Conservation (phyloP, 2,888 invertebrate species). For the Tuberolachnus salignus region DNA sequence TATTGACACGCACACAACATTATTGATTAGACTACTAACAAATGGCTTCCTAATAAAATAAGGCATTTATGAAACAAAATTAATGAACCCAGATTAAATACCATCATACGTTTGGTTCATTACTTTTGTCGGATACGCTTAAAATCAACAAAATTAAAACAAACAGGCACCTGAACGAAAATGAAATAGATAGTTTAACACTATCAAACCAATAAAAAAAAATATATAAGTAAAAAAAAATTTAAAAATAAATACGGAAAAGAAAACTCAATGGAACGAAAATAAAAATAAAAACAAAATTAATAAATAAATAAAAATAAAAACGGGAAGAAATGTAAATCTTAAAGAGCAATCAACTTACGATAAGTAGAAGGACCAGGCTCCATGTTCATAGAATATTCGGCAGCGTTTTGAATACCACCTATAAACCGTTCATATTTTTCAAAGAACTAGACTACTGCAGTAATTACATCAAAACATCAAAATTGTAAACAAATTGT, state of each 20-base stretch:
- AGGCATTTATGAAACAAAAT: slow-evolving; percentile 47
- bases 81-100: slow-evolving; percentile 45
- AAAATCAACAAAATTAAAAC: slow-evolving; percentile 55
- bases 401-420: slow-evolving; percentile 57
- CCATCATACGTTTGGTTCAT: slow-evolving; percentile 40
- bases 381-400: slow-evolving; percentile 57
- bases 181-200: slow-evolving; percentile 46
- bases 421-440: slow-evolving; percentile 56
- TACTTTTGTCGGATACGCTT: slow-evolving; percentile 56
- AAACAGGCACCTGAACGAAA: slow-evolving; percentile 56
- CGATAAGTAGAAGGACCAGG: slow-evolving; percentile 57
- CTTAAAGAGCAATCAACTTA: slow-evolving; percentile 56
- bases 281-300: slow-evolving; percentile 46
- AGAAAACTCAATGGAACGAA: slow-evolving; percentile 55
- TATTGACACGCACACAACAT: slow-evolving; percentile 56
- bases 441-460: slow-evolving; percentile 57
- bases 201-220: slow-evolving; percentile 45
- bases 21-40: slow-evolving; percentile 42
- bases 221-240: slow-evolving; percentile 9
- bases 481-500: slow-evolving; percentile 54
- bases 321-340: slow-evolving; percentile 49
- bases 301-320: slow-evolving; percentile 17
- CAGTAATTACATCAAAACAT: slow-evolving; percentile 55
- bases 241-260: slow-evolving; percentile 31
- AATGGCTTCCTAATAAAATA: slow-evolving; percentile 41